Evolutionary conservation across 1,140 invertebrate species (phyloP), one percentile per base, ranked within the genome.

Genomic region (Centruroides sculpturatus): DNA sequence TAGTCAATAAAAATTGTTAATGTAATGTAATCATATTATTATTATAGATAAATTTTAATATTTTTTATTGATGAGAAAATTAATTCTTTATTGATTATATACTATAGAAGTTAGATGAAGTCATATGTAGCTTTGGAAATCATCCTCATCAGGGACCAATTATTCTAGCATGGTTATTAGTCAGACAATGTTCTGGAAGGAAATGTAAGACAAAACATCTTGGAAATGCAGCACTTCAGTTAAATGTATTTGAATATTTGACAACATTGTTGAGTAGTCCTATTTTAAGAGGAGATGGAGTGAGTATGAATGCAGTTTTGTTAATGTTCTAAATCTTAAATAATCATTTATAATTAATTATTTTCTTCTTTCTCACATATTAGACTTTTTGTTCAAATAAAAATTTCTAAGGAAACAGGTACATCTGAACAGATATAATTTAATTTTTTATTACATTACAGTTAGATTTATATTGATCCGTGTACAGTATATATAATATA

Each of bases 151-250:
- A 76, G 65, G 67, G 71, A 1, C 72, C 73, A n/a, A 50, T 77
- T n/a, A 65, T 75, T 2, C 60, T 77, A 23, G 66, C 64, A 12
- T 76, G 75, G 74, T 66, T 73, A 35, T 65, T 73, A 7, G 62
- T 74, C 12, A 62, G 56, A 23, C 59, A 62, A n/a, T 59, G 69
- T 11, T 70, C 59, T n/a, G 54, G 53, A 48, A 23, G 52, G 35
- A 48, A 47, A 47, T 52, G 50, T 9, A 59, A 64, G 5, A 67
- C 67, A 10, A 59, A 59, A 13, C 68, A 70, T 54, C 58, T 75
- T n/a, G 73, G 74, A 8, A 72, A 71, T 56, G 49, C 54, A 13
- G 72, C 74, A n/a, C 23, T 75, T 35, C 69, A 75, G 50, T 65
- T 75, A 4, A 64, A 69, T 47, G 70, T 72, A 0, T 75, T 75